phyloP scores from a whole-genome alignment of 2,113 vertebrate species.

The Thalassarche chlororhynchos region DNA sequence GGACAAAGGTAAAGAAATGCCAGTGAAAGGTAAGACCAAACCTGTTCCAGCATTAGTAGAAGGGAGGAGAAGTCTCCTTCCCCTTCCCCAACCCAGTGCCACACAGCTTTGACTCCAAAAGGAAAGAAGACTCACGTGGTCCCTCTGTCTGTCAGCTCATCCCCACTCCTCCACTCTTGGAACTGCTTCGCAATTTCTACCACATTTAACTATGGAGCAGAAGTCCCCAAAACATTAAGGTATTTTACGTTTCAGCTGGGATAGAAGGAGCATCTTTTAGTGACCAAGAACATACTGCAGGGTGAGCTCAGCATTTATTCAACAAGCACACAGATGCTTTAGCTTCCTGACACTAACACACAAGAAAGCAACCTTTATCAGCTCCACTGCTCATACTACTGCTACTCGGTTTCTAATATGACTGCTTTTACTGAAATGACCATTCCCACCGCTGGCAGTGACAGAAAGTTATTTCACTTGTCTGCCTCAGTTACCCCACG shows the following conservation, averaged over 20 bases:
- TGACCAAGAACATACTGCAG: neutral
- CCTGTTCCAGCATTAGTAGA: neutral
- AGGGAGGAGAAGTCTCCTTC: neutral
- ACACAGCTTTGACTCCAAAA: neutral
- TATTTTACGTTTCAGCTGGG: neutral
- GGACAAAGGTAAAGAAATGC: neutral
- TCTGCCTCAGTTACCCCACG: neutral
- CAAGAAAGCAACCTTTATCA: neutral
- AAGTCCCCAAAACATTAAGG: neutral
- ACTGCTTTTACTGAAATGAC: neutral
- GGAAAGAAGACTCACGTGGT: neutral
- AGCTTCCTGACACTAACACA: neutral
- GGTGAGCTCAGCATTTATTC: neutral
- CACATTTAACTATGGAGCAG: neutral
- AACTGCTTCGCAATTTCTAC: neutral
- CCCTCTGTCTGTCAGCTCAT: neutral
- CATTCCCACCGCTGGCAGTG: neutral
- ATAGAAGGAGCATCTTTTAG: neutral
- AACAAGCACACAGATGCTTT: neutral
- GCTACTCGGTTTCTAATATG: neutral
- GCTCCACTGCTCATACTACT: neutral
- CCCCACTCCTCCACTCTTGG: neutral
- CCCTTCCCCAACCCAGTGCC: neutral
- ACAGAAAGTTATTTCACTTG: neutral
- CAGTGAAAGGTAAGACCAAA: neutral